Conservation (phyloP, 2,888 invertebrate genomes). For the Trachelus iudaicus region DNA sequence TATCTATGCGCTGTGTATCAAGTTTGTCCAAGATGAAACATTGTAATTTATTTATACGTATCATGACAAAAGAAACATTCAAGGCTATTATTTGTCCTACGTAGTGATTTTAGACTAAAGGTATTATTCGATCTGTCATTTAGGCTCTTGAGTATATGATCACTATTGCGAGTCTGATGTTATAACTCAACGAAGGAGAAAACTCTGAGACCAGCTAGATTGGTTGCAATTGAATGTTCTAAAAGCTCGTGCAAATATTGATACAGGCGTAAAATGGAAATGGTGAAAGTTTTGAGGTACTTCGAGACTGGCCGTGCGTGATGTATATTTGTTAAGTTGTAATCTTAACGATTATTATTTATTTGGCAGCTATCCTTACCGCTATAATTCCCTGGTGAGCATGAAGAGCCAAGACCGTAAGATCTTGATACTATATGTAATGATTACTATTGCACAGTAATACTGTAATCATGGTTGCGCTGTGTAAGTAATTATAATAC, state of each 20-base stretch:
- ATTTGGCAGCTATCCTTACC: constrained; percentile 26
- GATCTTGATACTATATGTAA: neutral
- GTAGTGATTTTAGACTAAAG: neutral
- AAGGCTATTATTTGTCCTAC: neutral
- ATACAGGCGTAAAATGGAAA: neutral
- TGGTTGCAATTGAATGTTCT: neutral
- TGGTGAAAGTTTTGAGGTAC: constrained; percentile 11
- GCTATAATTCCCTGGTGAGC: neutral
- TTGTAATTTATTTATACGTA: neutral
- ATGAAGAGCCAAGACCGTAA: neutral
- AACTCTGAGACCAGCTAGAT: neutral
- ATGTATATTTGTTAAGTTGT: constrained; percentile 24
- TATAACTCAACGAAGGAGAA: neutral
- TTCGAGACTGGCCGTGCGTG: constrained; percentile 26
- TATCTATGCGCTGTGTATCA: neutral
- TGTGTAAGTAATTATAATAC: neutral
- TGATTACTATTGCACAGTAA: neutral
- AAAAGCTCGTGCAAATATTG: neutral
- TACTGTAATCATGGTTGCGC: neutral
- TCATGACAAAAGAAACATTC: neutral
- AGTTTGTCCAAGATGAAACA: neutral
- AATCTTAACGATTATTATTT: constrained; percentile 24
- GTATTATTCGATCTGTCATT: neutral
- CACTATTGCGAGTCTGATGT: neutral
- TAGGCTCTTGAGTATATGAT: neutral